Conservation (phyloP, 2,888 invertebrate genomes). For the Xanthorhoe designata region DNA sequence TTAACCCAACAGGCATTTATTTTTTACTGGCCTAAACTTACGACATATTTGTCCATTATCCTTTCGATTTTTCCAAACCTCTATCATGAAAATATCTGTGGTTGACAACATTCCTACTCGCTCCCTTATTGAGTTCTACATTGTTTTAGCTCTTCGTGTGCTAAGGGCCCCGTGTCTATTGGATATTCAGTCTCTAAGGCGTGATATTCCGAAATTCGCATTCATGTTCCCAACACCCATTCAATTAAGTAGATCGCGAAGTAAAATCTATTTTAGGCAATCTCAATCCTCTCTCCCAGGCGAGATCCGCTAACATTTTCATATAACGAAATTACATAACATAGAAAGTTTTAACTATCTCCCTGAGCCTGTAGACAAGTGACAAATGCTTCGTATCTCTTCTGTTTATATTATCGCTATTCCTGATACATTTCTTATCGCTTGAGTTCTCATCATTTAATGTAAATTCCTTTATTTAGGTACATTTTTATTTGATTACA, state of each 20-base stretch:
- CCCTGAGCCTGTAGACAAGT: neutral
- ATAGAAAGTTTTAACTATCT: conserved; percentile 9
- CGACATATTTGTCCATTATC: neutral
- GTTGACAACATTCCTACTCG: neutral
- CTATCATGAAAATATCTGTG: neutral
- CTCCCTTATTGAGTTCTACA: conserved; percentile 2
- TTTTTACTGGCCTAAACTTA: neutral
- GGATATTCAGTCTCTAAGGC: conserved; percentile 18
- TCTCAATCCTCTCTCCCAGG: conserved; percentile 28
- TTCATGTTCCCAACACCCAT: conserved; percentile 34
- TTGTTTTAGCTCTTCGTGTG: conserved; percentile 2
- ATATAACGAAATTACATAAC: conserved; percentile 27
- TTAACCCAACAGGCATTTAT: neutral
- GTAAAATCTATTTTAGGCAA: conserved; percentile 36
- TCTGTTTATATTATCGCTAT: too few species aligned
- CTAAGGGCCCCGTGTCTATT: conserved; percentile 5
- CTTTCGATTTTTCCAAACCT: neutral
- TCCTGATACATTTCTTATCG: too few species aligned
- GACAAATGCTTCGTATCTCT: too few species aligned
- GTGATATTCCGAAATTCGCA: conserved; percentile 29
- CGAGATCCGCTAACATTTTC: conserved; percentile 33
- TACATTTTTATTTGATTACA: too few species aligned
- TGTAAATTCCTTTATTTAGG: too few species aligned
- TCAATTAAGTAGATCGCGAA: conserved; percentile 35
- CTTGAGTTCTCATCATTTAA: too few species aligned